These are phyloP conservation scores for Acanthornis magna DNA, from an alignment of 2,797 vertebrate species.

Conservation along the genomic window DNA sequence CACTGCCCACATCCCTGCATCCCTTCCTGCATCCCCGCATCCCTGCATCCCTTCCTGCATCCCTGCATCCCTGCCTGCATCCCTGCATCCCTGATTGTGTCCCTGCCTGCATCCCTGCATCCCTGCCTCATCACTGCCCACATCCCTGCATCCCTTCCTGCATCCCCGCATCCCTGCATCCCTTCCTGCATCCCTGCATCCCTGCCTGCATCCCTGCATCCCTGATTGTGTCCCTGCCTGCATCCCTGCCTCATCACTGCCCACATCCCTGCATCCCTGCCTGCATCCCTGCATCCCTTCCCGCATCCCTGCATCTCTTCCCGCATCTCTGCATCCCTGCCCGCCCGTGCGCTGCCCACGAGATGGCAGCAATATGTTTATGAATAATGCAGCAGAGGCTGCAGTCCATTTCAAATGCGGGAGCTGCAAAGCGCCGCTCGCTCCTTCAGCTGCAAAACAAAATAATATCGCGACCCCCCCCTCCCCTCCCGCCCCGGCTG, in stretches of 20 bases:
- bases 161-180: neutral
- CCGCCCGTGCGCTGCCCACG: conserved; percentile 70
- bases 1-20: neutral
- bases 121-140: neutral
- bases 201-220: too few species aligned
- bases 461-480: neutral
- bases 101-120: neutral
- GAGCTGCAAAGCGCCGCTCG: conserved; percentile 50
- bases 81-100: neutral
- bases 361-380: conserved; percentile 85
- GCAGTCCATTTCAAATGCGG: conserved; percentile 37
- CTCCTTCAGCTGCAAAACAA: conserved; percentile 30
- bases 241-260: too few species aligned
- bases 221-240: too few species aligned
- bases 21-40: neutral
- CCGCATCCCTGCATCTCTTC: neutral
- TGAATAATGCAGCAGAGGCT: conserved; percentile 76
- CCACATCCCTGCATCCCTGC: too few species aligned
- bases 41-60: neutral
- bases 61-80: neutral
- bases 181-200: neutral
- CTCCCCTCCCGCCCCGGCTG: neutral
- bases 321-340: neutral
- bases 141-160: neutral
- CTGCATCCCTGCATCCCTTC: neutral